Evolutionary conservation across 2,888 invertebrate genomes (phyloP).

Genomic region (Drosophila nigritarsus): DNA sequence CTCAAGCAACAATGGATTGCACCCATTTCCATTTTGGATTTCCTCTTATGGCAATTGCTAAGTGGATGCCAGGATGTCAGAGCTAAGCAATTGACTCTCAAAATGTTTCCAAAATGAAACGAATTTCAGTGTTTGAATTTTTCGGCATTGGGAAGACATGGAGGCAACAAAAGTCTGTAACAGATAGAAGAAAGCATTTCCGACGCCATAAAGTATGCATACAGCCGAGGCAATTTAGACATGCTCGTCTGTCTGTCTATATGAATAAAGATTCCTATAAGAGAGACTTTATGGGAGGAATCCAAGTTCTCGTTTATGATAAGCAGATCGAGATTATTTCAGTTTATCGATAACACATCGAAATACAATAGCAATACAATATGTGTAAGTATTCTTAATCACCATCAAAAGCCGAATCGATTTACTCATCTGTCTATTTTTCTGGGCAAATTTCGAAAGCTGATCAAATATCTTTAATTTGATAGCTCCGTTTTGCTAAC

Average conservation of each 20-base stretch:
- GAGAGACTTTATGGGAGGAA: neutral
- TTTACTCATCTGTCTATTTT: no score
- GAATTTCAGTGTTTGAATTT: neutral
- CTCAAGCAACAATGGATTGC: conserved; percentile 28
- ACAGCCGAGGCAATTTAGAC: no score
- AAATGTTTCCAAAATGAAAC: neutral
- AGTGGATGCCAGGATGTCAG: neutral
- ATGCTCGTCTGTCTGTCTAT: no score
- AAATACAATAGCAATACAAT: neutral
- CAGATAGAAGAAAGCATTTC: neutral
- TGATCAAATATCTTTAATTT: neutral
- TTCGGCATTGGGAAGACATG: neutral
- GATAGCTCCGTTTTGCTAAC: neutral
- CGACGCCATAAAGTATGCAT: neutral
- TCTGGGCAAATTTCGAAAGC: no score
- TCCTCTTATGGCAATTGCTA: neutral
- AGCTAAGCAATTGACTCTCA: neutral
- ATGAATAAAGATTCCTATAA: neutral
- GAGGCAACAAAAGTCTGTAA: neutral
- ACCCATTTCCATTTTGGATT: neutral
- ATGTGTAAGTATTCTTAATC: neutral
- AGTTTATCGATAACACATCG: neutral
- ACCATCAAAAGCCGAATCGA: neutral
- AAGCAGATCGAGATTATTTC: neutral
- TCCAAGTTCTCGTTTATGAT: no score